These are phyloP conservation scores for Pachypanchax playfairii DNA, from an alignment of 2,113 vertebrate genomes.

Conservation along the genomic window DNA sequence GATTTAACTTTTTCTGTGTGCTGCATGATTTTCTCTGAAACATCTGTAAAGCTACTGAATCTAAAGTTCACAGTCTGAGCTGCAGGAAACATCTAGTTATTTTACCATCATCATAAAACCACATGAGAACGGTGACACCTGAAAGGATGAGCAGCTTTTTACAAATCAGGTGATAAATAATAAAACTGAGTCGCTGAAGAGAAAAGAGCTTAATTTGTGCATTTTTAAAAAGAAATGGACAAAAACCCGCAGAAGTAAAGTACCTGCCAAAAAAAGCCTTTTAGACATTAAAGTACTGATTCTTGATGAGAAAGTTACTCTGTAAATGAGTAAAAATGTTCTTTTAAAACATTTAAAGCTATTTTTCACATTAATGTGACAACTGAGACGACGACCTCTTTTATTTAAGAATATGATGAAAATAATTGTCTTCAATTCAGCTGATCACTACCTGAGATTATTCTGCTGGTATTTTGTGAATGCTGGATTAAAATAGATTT, in stretches of 20 bases:
- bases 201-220: neutral
- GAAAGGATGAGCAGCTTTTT: too few species aligned
- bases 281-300: neutral
- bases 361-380: conserved; percentile 1
- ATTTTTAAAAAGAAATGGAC: neutral
- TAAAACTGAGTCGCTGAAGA: neutral
- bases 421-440: neutral
- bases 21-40: too few species aligned
- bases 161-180: neutral
- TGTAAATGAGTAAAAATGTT: too few species aligned
- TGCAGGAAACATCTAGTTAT: neutral
- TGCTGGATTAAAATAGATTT: conserved; percentile 21
- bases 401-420: too few species aligned
- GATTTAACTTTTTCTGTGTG: too few species aligned
- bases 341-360: neutral
- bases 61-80: neutral
- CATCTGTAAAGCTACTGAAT: too few species aligned
- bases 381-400: too few species aligned
- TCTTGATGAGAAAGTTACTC: too few species aligned
- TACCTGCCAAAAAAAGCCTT: neutral
- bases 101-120: too few species aligned
- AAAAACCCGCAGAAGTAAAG: neutral
- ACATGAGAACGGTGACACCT: too few species aligned
- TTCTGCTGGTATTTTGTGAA: neutral
- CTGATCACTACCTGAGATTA: neutral